Percentiles rank a stretch among this genome's conserved stretches.
These are phyloP conservation scores for Hybos culiciformis DNA, from an alignment of 2,888 invertebrate genomes.

Conservation along the genomic window DNA sequence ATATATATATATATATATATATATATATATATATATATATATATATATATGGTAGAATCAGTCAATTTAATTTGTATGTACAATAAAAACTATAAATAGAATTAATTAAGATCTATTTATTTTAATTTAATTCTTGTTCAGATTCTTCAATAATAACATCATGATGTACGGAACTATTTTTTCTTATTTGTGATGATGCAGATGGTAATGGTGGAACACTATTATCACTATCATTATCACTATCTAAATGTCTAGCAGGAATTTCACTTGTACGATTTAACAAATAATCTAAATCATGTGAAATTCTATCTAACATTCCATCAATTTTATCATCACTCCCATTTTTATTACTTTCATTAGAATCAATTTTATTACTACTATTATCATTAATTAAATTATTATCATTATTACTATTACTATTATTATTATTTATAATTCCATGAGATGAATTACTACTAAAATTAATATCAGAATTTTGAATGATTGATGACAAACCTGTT, in stretches of 20 bases:
- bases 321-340: conserved; percentile 30
- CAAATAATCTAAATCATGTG: conserved; percentile 68
- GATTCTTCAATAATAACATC: conserved; percentile 24
- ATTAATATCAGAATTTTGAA: neutral
- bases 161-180: conserved; percentile 18
- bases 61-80: neutral
- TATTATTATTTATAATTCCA: neutral
- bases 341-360: neutral
- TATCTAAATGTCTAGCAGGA: conserved; percentile 11
- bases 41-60: neutral
- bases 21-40: neutral
- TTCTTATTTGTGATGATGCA: conserved; percentile 14
- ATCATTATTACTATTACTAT: conserved; percentile 4
- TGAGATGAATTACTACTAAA: neutral
- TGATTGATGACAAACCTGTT: conserved; percentile 11
- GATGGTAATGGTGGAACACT: conserved; percentile 20
- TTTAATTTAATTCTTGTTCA: conserved; percentile 18
- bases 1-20: neutral
- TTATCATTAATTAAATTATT: neutral
- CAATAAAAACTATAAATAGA: neutral
- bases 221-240: conserved; percentile 15
- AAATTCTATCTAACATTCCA: conserved; percentile 65
- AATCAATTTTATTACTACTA: neutral
- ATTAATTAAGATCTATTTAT: too few relatives aligned
- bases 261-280: conserved; percentile 48